phyloP scores from a whole-genome alignment of 2,888 invertebrate species.

The Cosmia pyralina region DNA sequence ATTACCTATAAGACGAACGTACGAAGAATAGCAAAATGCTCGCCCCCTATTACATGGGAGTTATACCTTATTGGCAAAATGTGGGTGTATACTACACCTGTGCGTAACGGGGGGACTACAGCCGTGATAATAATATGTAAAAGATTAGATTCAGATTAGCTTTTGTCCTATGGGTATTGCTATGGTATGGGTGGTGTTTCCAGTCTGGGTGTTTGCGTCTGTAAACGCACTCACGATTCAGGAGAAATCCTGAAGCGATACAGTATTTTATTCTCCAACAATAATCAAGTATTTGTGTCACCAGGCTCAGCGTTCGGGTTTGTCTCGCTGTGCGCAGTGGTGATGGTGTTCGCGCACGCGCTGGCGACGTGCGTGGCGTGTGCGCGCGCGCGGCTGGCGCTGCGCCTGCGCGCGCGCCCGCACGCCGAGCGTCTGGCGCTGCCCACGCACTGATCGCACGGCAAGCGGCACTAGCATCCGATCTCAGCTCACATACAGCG shows the following conservation, averaged over 20 bases:
- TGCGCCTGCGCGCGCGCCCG: slow-evolving; percentile 69
- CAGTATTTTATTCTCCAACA: background rate
- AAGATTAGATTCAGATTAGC: too few species aligned
- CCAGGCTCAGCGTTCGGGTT: slow-evolving; percentile 84
- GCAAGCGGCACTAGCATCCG: slow-evolving; percentile 48
- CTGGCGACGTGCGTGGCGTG: slow-evolving; percentile 77
- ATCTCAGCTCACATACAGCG: slow-evolving; percentile 6
- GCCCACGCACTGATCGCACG: slow-evolving; percentile 79
- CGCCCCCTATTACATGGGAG: background rate
- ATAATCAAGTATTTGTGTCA: background rate
- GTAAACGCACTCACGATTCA: background rate
- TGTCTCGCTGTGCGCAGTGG: slow-evolving; percentile 84
- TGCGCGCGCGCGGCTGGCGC: slow-evolving; percentile 73
- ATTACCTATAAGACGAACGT: background rate
- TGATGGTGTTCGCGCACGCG: slow-evolving; percentile 82
- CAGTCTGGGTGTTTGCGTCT: background rate
- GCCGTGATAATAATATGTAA: background rate
- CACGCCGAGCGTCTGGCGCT: slow-evolving; percentile 76
- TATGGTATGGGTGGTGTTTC: background rate
- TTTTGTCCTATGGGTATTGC: background rate
- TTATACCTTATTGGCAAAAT: background rate
- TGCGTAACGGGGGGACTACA: background rate
- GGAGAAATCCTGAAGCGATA: too few species aligned
- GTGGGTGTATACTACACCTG: background rate
- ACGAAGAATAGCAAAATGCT: background rate